phyloP scores from a whole-genome alignment of 2,888 invertebrate species.

The Hypena proboscidalis region DNA sequence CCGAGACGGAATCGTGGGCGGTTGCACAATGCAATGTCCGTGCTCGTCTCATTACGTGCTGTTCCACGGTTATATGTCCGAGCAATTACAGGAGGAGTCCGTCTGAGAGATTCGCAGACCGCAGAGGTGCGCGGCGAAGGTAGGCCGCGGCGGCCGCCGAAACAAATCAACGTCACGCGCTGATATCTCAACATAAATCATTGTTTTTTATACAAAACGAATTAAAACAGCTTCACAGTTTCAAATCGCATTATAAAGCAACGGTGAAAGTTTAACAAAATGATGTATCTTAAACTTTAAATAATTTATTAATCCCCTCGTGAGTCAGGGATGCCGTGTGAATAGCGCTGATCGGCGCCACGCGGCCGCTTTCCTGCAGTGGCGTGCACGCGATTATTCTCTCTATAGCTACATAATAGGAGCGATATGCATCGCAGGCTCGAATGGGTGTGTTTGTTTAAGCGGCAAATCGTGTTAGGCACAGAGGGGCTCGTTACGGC shows the following conservation, averaged over 20 bases:
- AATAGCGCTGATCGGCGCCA: conserved; percentile 35
- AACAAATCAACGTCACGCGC: conserved; percentile 34
- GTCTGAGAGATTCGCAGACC: conserved; percentile 16
- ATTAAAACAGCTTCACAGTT: conserved; percentile 45
- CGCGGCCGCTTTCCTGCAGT: conserved; percentile 2
- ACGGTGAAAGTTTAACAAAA: conserved; percentile 36
- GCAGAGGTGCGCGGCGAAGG: conserved; percentile 1
- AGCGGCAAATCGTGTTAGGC: conserved; percentile 46
- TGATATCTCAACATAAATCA: conserved; percentile 29
- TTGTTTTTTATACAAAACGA: conserved; percentile 26
- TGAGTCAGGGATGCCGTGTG: conserved; percentile 51
- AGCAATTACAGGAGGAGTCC: conserved; percentile 1
- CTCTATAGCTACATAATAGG: background rate
- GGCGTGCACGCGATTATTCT: background rate
- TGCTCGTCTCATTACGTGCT: background rate
- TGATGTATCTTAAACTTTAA: conserved; percentile 37
- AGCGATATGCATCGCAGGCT: background rate
- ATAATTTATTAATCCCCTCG: conserved; percentile 41
- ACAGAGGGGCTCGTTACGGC: conserved; percentile 34
- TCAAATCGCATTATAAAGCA: conserved; percentile 36
- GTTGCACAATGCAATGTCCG: conserved; percentile 1
- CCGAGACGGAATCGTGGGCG: background rate
- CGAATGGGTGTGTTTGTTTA: conserved; percentile 37
- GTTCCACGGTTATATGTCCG: background rate
- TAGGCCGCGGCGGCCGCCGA: conserved; percentile 3